These are phyloP conservation scores for Megathymus violae DNA, from an alignment of 1,140 invertebrate species.

Conservation along the genomic window DNA sequence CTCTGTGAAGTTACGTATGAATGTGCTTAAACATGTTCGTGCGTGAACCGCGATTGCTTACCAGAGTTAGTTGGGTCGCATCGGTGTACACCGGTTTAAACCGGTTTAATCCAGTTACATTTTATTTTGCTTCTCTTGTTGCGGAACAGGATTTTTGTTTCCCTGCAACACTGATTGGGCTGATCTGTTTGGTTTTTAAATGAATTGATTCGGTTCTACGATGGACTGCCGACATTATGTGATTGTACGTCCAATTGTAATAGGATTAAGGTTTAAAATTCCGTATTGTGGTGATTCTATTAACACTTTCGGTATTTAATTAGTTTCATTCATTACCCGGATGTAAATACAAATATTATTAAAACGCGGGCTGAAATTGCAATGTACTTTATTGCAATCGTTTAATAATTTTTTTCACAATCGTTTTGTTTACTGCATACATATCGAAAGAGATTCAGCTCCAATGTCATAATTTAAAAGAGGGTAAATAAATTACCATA, in stretches of 20 bases:
- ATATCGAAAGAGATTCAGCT: too few relatives aligned
- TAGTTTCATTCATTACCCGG: conserved; percentile 35
- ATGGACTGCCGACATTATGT: conserved; percentile 16
- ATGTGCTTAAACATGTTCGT: conserved; percentile 11
- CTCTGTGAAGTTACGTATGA: conserved; percentile 1
- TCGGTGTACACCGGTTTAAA: conserved; percentile 26
- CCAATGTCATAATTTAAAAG: too few relatives aligned
- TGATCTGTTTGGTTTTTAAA: conserved; percentile 40
- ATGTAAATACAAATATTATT: conserved; percentile 28
- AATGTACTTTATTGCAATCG: conserved; percentile 13
- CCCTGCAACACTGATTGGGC: conserved; percentile 37
- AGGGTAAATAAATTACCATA: too few relatives aligned
- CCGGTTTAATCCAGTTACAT: conserved; percentile 36
- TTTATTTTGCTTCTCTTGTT: conserved; percentile 35
- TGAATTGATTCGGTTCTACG: conserved; percentile 28
- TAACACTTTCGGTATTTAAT: conserved; percentile 36
- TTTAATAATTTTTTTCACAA: background rate
- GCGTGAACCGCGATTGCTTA: conserved; percentile 25
- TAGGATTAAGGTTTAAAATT: conserved; percentile 31
- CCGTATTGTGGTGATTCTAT: conserved; percentile 25
- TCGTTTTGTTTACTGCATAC: too few relatives aligned
- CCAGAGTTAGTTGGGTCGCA: conserved; percentile 19
- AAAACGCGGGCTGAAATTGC: conserved; percentile 12
- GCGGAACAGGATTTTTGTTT: conserved; percentile 33
- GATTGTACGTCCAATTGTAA: conserved; percentile 25